Evolutionary conservation across 2,113 vertebrate genomes (phyloP).

Genomic region (Pycnonotus jocosus): DNA sequence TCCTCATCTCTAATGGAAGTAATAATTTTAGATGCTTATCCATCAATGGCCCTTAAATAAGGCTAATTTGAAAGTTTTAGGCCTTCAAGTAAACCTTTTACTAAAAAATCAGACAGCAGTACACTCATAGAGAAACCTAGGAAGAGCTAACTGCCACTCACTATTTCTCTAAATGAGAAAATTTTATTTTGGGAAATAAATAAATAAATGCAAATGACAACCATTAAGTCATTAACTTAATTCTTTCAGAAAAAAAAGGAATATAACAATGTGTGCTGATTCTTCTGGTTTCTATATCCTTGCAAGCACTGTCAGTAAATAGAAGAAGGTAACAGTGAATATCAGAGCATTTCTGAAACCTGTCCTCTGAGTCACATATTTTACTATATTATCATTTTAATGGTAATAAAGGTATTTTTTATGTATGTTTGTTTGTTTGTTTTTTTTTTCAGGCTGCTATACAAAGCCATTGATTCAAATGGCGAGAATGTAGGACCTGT

Average conservation of each 20-base stretch:
- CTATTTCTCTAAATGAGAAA: background rate
- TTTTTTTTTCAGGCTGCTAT: slow-evolving; percentile 81
- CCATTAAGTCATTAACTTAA: background rate
- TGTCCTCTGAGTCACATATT: background rate
- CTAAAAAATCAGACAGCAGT: background rate
- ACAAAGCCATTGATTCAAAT: slow-evolving; percentile 97
- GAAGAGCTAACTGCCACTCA: background rate
- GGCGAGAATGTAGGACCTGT: slow-evolving; percentile 93
- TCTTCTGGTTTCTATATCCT: background rate
- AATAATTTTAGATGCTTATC: background rate
- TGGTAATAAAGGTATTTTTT: background rate
- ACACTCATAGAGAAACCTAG: background rate
- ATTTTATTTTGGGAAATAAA: background rate
- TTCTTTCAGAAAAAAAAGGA: background rate
- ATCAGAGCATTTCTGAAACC: background rate
- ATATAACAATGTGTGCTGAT: background rate
- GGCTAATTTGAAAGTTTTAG: background rate
- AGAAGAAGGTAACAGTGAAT: background rate
- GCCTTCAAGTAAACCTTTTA: background rate
- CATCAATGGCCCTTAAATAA: background rate
- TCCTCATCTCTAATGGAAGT: background rate
- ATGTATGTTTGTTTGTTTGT: too few species aligned
- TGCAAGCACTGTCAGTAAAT: background rate
- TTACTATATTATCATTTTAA: background rate
- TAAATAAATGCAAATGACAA: background rate